Evolutionary conservation across 2,113 vertebrate species (phyloP).

Genomic region (Scatophagus argus): DNA sequence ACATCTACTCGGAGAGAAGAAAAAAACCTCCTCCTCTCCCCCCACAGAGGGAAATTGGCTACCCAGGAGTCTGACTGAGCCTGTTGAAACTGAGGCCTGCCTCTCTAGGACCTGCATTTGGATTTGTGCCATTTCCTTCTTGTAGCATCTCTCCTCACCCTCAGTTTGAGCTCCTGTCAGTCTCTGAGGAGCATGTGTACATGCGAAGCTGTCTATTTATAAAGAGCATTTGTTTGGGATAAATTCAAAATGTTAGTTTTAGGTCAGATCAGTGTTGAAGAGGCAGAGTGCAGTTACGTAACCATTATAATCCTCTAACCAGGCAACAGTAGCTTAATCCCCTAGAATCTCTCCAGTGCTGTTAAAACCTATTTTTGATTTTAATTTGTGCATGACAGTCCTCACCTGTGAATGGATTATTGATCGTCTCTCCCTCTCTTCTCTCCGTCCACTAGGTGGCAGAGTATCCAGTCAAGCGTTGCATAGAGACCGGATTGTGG

Average conservation of each 20-base stretch:
- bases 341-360: background rate
- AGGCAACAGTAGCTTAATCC: constrained; percentile 25
- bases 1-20: background rate
- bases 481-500: constrained; percentile 85
- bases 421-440: background rate
- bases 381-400: background rate
- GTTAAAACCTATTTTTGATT: background rate
- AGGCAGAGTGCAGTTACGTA: constrained; percentile 44
- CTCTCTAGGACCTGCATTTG: constrained; percentile 13
- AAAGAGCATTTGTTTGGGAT: background rate
- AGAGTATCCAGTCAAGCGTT: constrained; percentile 86
- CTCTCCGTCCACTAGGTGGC: constrained; percentile 83
- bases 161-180: constrained; percentile 2
- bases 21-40: background rate
- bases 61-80: constrained; percentile 29
- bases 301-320: constrained; percentile 54
- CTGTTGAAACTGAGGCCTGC: constrained; percentile 13
- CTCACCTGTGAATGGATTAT: constrained; percentile 1
- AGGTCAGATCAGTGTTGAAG: constrained; percentile 10
- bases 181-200: background rate
- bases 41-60: background rate
- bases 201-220: background rate
- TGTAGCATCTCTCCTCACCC: background rate
- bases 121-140: background rate
- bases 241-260: no score